A percentile compares a stretch with the other conserved stretches of the same genome.
Evolutionary conservation across 1,140 invertebrate genomes (phyloP).

Genomic region (Drosophila grimshawi): DNA sequence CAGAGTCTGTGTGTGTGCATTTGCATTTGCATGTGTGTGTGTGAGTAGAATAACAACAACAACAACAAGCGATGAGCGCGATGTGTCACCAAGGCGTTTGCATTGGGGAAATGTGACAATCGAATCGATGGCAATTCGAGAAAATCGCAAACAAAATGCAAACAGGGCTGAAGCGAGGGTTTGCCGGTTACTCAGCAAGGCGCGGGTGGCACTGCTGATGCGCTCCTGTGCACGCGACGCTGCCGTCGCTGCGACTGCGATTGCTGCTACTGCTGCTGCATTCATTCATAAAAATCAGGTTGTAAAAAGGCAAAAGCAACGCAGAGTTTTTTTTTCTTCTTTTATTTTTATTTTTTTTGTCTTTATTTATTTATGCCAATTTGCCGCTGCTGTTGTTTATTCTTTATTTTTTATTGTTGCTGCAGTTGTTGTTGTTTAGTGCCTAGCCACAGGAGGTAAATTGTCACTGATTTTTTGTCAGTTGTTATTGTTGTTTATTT

Average conservation of each 20-base stretch:
- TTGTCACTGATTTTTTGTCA: slow-evolving; percentile 51
- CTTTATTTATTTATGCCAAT: slow-evolving; percentile 77
- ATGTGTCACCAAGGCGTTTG: slow-evolving; percentile 42
- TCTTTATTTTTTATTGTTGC: slow-evolving; percentile 27
- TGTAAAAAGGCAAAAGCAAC: slow-evolving; percentile 71
- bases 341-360: no score
- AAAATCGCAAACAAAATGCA: slow-evolving; percentile 25
- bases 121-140: slow-evolving; percentile 22
- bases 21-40: slow-evolving; percentile 12
- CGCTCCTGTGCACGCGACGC: slow-evolving; percentile 76
- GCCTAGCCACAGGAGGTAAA: slow-evolving; percentile 51
- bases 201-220: slow-evolving; percentile 46
- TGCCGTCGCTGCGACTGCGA: slow-evolving; percentile 17
- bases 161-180: slow-evolving; percentile 20
- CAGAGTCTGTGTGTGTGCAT: slow-evolving; percentile 26
- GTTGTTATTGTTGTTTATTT: slow-evolving; percentile 28
- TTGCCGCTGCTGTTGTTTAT: slow-evolving; percentile 56
- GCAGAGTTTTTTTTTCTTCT: slow-evolving; percentile 51
- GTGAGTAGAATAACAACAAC: slow-evolving; percentile 33
- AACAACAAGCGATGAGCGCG: slow-evolving; percentile 38
- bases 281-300: slow-evolving; percentile 83
- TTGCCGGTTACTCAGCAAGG: slow-evolving; percentile 7
- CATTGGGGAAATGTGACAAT: slow-evolving; percentile 28
- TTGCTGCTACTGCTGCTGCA: slow-evolving; percentile 50
- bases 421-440: slow-evolving; percentile 22